Base-by-base conservation (phyloP, 2,888 invertebrate species). In the Eurytoma adleriae region DNA sequence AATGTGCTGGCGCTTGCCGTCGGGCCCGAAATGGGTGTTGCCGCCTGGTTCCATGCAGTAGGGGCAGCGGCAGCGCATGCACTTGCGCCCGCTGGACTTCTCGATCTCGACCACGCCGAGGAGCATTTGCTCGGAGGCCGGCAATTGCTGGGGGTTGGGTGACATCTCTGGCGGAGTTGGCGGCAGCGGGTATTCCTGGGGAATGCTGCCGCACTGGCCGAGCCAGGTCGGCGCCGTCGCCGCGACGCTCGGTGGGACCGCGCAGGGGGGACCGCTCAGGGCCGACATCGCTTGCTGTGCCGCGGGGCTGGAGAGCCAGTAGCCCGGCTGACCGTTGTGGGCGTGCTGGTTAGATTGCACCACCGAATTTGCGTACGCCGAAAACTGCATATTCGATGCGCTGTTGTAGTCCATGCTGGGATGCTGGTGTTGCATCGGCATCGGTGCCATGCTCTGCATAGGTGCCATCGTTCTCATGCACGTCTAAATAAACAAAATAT, bases 1-100 rank as follows among this genome's bases (percentile, higher is more conserved):
- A 64, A 95, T 94, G 90, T 97, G 97, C 91, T 93, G 95, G 90
- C 94, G 96, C 92, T 95, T 96, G 85, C 94, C 96, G 92, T 94
- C 97, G 89, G 92, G 95, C 88, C 92, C 95, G 90, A 93, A 95
- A 90, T 93, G 94, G 85, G 93, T 96, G 85, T 93, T 96, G 89
- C 84, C 92, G 89, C 95, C 96, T 97, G 85, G 93, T n/a, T n/a
- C 95, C 85, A 94, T 94, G 90, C 94, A 96, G 91, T 95, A 96
- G n/a, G 94, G 96, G 89, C 94, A 96, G 73, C 94, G 94, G 89
- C 96, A 96, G 87, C 95, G 95, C 48, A 95, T 94, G 84, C 95
- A 95, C 80, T 95, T 93, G 0, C 95, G 92, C 0, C 86, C 61
- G 18, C n/a, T 18, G 3, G 76, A 3, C 62, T 72, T 78, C 14